Percentiles rank a stretch among this genome's conserved stretches.
phyloP scores from a whole-genome alignment of 2,888 invertebrate species.

The Eilema sororculum region DNA sequence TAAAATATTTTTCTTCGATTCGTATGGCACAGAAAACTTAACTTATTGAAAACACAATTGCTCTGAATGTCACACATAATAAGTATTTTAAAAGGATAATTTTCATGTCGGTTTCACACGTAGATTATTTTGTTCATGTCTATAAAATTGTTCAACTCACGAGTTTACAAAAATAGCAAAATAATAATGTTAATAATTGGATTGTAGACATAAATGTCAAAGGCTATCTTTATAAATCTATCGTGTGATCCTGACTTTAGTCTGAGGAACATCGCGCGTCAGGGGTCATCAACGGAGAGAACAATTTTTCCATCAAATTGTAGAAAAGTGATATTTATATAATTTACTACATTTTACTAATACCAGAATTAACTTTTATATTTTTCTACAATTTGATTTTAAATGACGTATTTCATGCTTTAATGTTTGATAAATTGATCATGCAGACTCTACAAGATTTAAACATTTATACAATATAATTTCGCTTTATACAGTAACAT shows the following conservation, averaged over 20 bases:
- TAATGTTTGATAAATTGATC: constrained; percentile 35
- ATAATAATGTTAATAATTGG: constrained; percentile 49
- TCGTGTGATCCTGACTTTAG: constrained; percentile 40
- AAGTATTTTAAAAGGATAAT: constrained; percentile 44
- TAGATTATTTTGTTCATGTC: constrained; percentile 44
- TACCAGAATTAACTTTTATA: constrained; percentile 6
- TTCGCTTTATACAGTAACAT: constrained; percentile 72
- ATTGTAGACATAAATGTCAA: constrained; percentile 42
- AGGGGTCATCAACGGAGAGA: constrained; percentile 23
- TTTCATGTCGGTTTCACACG: constrained; percentile 38
- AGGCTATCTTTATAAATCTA: constrained; percentile 28
- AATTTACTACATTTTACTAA: constrained; percentile 1
- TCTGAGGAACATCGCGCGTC: constrained; percentile 34
- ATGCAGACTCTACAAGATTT: constrained; percentile 51
- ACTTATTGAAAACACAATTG: constrained; percentile 57
- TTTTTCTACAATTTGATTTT: constrained; percentile 44
- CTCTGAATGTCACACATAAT: constrained; percentile 55
- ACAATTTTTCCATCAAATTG: constrained; percentile 29
- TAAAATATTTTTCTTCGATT: constrained; percentile 50
- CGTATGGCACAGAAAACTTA: constrained; percentile 75
- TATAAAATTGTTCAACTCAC: constrained; percentile 34
- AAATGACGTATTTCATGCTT: constrained; percentile 36
- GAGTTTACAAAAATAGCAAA: constrained; percentile 29
- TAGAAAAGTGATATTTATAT: constrained; percentile 24
- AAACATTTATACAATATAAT: constrained; percentile 63